Base-by-base conservation (phyloP, 2,797 vertebrate species). In the Anniella stebbinsi region DNA sequence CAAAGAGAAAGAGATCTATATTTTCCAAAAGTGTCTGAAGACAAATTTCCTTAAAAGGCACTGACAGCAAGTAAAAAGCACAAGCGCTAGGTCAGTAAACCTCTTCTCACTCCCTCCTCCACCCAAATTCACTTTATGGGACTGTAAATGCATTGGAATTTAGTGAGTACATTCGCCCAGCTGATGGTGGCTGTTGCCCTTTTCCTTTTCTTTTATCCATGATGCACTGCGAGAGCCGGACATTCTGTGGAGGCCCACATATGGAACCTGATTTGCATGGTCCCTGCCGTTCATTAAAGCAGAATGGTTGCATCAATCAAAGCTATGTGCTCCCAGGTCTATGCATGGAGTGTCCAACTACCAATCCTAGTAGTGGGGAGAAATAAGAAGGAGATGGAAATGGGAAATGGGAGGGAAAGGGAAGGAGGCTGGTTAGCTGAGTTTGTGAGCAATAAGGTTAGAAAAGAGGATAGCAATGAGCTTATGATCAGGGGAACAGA, bases 31-130 rank as follows among this genome's bases (percentile, higher is more conserved):
- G 89, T 80, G 66, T 51, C 87, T 88, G 0, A 0, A 84, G 33
- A n/a, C 1, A 25, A 12, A 73, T 93, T 93, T 90, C 82, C 0
- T 73, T 77, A 85, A 45, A 88, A 28, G 12, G 1, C 60, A 75
- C 88, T 91, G 85, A 80, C 57, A 5, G 0, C 17, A 45, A 45
- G 87, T 84, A 33, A 66, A 87, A 94, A 94, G 88, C 1, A 80
- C 90, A 89, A 41, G 3, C 28, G 25, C 0, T 1, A 4, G 25
- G 1, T 30, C 86, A 69, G 48, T 33, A 25, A 78, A 73, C 30
- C 86, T 88, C 81, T 91, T 78, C 4, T 86, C 48, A 11, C 41
- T 38, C 23, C 6, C 4, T 15, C 60, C 30, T 67, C 73, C 63
- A 54, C 48, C 51, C 11, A 38, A 57, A 78, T 57, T 84, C 80